Base-by-base conservation (phyloP, 2,888 invertebrate genomes). In the Tinea trinotella region DNA sequence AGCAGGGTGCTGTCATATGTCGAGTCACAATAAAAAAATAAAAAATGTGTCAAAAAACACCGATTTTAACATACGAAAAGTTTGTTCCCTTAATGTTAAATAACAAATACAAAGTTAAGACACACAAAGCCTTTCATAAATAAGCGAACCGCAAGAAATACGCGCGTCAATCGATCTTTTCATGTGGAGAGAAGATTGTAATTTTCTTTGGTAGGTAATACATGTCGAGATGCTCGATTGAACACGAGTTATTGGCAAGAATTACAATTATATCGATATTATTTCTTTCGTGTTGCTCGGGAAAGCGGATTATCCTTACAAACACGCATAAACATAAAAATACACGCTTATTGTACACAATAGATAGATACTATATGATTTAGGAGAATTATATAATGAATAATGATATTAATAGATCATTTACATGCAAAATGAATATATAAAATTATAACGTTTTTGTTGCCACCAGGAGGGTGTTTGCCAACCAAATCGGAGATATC, bases 221-320 rank as follows among this genome's bases (percentile, higher is more conserved):
- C 54, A 46, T 54, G 59, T 56, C 55, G 52, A 56, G 56, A 62
- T 61, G 64, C 60, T 62, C 59, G 59, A 65, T 65, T 61, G 63
- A 65, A 64, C 62, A 61, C 62, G 65, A 60, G 61, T 62, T 61
- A 68, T 68, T 64, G 64, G 61, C 60, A 50, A 24, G 50, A 24
- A 60, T 62, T 59, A 61, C 40, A 40, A 40, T 40, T 40, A 40
- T 40, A 40, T 40, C 40, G 40, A 13, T 40, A 40, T 13, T 40
- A 40, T 40, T 40, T 40, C 13, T 40, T 40, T 15, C 7, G n/a
- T 40, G 2, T 35, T 35, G 35, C 10, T 35, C 35, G n/a, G 12
- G 40, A 40, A 40, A 40, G 7, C 2, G 40, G 40, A 24, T 24
- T 24, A 9, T 24, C 9, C 24, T 7, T 9, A 24, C 24, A 9